A percentile compares a stretch with the other conserved stretches of the same genome.
These are phyloP conservation scores for Drosophila novamexicana DNA, from an alignment of 1,140 invertebrate genomes.

Conservation along the genomic window DNA sequence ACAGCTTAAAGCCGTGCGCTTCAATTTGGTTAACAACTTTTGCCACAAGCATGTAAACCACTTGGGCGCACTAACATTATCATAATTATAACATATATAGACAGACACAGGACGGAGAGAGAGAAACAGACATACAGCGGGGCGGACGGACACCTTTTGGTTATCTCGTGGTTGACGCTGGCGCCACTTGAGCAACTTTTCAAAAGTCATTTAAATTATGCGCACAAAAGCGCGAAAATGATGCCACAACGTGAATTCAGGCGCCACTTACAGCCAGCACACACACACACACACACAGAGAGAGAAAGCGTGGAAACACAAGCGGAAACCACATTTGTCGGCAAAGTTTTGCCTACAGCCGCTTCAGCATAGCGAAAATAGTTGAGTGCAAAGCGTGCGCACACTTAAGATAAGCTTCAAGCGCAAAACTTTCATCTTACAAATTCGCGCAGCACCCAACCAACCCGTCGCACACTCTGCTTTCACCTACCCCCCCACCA, in stretches of 20 bases:
- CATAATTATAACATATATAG: slow-evolving; percentile 69
- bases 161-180: slow-evolving; percentile 36
- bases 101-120: slow-evolving; percentile 5
- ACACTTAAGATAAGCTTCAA: slow-evolving; percentile 80
- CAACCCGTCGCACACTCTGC: neutral
- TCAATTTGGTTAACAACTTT: slow-evolving; percentile 40
- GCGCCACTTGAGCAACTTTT: slow-evolving; percentile 75
- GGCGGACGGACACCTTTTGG: slow-evolving; percentile 40
- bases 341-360: slow-evolving; percentile 74
- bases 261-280: slow-evolving; percentile 73
- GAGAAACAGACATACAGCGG: neutral
- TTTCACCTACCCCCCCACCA: slow-evolving; percentile 1
- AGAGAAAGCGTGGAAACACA: slow-evolving; percentile 26
- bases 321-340: slow-evolving; percentile 79
- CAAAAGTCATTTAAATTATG: slow-evolving; percentile 83
- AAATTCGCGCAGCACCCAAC: slow-evolving; percentile 51
- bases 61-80: slow-evolving; percentile 80
- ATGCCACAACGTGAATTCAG: slow-evolving; percentile 73
- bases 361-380: slow-evolving; percentile 50
- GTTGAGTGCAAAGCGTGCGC: slow-evolving; percentile 80
- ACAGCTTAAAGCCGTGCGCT: slow-evolving; percentile 19
- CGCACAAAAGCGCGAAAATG: slow-evolving; percentile 81
- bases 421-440: slow-evolving; percentile 80
- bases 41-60: slow-evolving; percentile 58
- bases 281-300: slow-evolving; percentile 3